phyloP scores from a whole-genome alignment of 2,113 vertebrate genomes.

The Coreoperca whiteheadi region DNA sequence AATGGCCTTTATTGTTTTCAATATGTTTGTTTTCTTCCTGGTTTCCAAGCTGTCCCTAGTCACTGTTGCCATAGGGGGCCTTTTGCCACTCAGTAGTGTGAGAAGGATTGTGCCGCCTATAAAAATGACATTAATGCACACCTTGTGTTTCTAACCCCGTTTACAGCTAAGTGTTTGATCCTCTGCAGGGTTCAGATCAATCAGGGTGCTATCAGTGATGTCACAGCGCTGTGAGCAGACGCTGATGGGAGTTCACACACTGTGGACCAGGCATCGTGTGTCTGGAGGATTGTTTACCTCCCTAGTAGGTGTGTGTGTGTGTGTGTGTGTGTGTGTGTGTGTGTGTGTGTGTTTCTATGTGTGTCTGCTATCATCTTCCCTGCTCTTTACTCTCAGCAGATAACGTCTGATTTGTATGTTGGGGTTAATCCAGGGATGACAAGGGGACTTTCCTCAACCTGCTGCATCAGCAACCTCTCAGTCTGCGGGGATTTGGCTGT shows the following conservation, averaged over 20 bases:
- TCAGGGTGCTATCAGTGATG: constrained; percentile 51
- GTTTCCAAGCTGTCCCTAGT: background rate
- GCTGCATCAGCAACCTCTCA: constrained; percentile 65
- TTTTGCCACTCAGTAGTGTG: background rate
- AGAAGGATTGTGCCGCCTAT: background rate
- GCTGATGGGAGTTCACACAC: constrained; percentile 48
- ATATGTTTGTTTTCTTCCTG: background rate
- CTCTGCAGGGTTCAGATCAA: constrained; percentile 34
- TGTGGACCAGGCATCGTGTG: constrained; percentile 5
- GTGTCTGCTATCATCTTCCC: constrained; percentile 52
- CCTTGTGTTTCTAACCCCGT: background rate
- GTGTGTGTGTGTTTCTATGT: constrained; percentile 39
- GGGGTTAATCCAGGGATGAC: constrained; percentile 73
- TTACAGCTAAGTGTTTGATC: constrained; percentile 27
- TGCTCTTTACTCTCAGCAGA: constrained; percentile 52
- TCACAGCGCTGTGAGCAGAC: constrained; percentile 21
- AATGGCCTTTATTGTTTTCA: background rate
- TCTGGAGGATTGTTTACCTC: background rate
- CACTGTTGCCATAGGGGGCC: background rate
- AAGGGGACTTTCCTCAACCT: constrained; percentile 18
- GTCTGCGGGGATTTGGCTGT: constrained; percentile 56
- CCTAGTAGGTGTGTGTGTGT: background rate
- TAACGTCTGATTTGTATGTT: constrained; percentile 61
- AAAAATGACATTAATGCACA: background rate
- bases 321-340: constrained; percentile 28